These are phyloP conservation scores for Pagetopsis macropterus DNA, from an alignment of 2,797 vertebrate species.

Conservation along the genomic window DNA sequence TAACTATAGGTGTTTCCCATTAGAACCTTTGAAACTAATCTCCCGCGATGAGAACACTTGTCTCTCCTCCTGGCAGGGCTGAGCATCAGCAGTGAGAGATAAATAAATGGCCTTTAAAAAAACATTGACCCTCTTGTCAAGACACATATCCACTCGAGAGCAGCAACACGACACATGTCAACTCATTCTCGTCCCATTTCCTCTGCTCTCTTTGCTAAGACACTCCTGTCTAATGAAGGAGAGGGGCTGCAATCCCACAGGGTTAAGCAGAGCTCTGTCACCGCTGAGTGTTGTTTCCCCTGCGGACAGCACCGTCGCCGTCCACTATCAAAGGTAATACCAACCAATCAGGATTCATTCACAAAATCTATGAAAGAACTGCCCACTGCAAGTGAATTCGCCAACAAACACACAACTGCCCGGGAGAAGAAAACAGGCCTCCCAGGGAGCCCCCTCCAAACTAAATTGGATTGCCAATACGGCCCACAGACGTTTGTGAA, in stretches of 20 bases:
- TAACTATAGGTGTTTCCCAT: conserved; percentile 61
- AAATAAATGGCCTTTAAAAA: conserved; percentile 81
- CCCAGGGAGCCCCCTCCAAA: conserved; percentile 63
- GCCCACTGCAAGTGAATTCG: conserved; percentile 52
- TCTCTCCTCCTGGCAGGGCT: conserved; percentile 73
- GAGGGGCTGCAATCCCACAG: conserved; percentile 68
- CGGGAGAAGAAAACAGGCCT: conserved; percentile 67
- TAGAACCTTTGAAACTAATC: conserved; percentile 74
- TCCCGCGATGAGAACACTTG: conserved; percentile 70
- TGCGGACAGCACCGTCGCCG: conserved; percentile 66
- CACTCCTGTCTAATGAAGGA: conserved; percentile 79
- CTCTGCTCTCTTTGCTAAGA: conserved; percentile 62
- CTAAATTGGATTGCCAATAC: conserved; percentile 84
- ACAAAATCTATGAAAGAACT: conserved; percentile 67
- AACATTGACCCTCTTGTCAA: conserved; percentile 78
- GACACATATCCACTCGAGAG: conserved; percentile 80
- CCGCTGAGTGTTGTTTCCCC: conserved; percentile 62
- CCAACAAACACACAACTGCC: conserved; percentile 64
- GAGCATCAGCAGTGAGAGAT: conserved; percentile 76
- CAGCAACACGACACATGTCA: conserved; percentile 76
- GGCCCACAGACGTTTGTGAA: conserved; percentile 74
- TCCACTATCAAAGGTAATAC: conserved; percentile 70
- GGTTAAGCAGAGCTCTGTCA: conserved; percentile 61
- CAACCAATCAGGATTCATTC: conserved; percentile 77
- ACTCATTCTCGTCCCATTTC: conserved; percentile 73